Percentiles rank a stretch among this genome's conserved stretches.
phyloP scores from a whole-genome alignment of 2,797 vertebrate species.

The Rhynchonycteris naso region DNA sequence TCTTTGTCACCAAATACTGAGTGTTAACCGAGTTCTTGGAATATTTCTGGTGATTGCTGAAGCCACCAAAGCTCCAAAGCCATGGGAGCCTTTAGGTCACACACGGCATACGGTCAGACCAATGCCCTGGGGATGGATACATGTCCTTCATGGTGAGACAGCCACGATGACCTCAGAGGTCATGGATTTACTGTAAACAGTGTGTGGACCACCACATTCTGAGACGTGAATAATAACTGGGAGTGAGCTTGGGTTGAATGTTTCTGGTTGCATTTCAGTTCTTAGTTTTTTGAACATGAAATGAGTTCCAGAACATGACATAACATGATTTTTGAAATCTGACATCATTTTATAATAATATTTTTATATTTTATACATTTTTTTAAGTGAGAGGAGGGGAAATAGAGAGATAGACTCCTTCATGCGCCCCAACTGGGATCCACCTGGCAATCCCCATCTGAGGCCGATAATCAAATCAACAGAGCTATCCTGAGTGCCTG shows the following conservation, averaged over 20 bases:
- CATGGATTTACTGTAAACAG: too few relatives aligned
- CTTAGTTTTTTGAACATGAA: neutral
- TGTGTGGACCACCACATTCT: rapidly evolving
- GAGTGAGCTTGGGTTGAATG: rapidly evolving
- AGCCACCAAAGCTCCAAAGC: neutral
- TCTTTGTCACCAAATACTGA: neutral
- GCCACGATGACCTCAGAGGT: too few relatives aligned
- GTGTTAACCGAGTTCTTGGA: neutral
- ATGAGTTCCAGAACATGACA: neutral
- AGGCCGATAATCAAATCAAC: too few relatives aligned
- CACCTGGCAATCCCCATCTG: too few relatives aligned
- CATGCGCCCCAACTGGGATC: too few relatives aligned
- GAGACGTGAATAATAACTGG: neutral
- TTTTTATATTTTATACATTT: neutral
- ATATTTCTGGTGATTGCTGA: rapidly evolving
- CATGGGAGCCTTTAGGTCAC: rapidly evolving
- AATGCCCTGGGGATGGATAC: too few relatives aligned
- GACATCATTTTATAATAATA: neutral
- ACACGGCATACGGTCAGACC: too few relatives aligned
- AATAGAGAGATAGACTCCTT: too few relatives aligned
- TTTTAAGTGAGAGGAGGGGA: too few relatives aligned
- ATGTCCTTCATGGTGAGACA: rapidly evolving
- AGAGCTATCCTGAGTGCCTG: too few relatives aligned
- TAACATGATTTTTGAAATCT: neutral
- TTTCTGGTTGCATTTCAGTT: neutral